Evolutionary conservation across 2,113 vertebrate genomes (phyloP), one percentile per base, ranked within the genome.

Genomic region (Chloebia gouldiae): DNA sequence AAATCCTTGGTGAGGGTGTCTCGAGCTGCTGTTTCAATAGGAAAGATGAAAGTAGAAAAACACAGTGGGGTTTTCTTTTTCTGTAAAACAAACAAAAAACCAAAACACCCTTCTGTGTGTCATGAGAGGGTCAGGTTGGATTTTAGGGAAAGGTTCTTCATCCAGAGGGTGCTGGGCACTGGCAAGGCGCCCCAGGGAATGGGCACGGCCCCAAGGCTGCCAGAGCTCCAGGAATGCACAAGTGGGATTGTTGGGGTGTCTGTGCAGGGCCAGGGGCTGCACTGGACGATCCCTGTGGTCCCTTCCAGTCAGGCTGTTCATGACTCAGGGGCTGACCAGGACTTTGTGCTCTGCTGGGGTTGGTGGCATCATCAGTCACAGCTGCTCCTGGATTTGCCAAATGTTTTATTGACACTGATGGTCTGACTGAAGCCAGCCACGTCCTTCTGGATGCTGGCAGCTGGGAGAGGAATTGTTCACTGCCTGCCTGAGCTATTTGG

Each of bases 101-200:
- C 53, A 66, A 45, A 59, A 20, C 56, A 37, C 18, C 13, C 4
- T 63, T 76, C 49, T 63, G 2, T 37, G 22, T 77, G 35, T 2
- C 40, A 40, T 25, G 75, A 6, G 1, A 60, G 25, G 40, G 0
- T 39, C 1, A 56, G 70, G 25, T 0, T 69, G 71, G 35, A 19
- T 2, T 0, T 69, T 2, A 10, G 54, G 11, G 9, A 6, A 39
- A 75, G 44, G 51, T 4, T 53, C 53, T 75, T 68, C 7, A 15
- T 66, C 53, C 60, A 39, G 39, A 75, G 69, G 30, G 13, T 75
- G 60, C n/a, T 64, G 77, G 77, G 60, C 60, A 45, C 51, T 81
- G 69, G 12, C n/a, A 65, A 53, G 73, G 64, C 73, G 78, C 14
- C 73, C 66, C 57, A 73, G 60, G 60, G 28, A 81, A 57, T 59